phyloP scores from a whole-genome alignment of 2,888 invertebrate species.

The Xestia c-nigrum region DNA sequence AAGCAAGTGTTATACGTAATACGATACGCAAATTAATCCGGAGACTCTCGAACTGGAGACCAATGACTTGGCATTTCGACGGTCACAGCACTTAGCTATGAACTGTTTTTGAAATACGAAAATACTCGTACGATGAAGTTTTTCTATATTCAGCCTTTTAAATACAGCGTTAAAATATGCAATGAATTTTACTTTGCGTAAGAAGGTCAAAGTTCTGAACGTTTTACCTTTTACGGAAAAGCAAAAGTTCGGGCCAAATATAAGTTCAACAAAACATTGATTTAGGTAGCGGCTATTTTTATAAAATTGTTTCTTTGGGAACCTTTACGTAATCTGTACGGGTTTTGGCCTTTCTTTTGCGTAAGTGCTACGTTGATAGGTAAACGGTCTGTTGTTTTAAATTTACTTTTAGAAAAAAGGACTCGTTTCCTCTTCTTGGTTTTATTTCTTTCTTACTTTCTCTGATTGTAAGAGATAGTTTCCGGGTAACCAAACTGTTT shows the following conservation, averaged over 20 bases:
- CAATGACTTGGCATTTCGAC: too few relatives aligned
- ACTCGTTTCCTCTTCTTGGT: conserved; percentile 1
- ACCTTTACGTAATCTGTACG: conserved; percentile 26
- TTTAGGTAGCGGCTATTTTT: conserved; percentile 39
- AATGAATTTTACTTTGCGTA: conserved; percentile 33
- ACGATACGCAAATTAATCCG: too few relatives aligned
- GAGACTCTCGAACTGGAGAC: too few relatives aligned
- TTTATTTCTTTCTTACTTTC: neutral
- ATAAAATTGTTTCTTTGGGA: conserved; percentile 3
- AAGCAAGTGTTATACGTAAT: too few relatives aligned
- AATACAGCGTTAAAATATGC: conserved; percentile 35
- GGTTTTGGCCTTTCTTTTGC: conserved; percentile 28
- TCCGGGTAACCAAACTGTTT: neutral
- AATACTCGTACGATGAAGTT: conserved; percentile 24
- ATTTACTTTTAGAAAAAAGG: conserved; percentile 12
- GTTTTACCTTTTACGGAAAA: conserved; percentile 23
- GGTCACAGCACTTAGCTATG: too few relatives aligned
- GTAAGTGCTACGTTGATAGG: conserved; percentile 40
- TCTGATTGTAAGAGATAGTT: neutral
- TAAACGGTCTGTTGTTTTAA: conserved; percentile 29
- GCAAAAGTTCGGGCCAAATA: conserved; percentile 25
- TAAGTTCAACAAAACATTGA: conserved; percentile 39
- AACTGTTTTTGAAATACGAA: neutral
- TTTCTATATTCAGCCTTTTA: conserved; percentile 28
- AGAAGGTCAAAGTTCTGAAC: conserved; percentile 23